Base-by-base conservation (phyloP, 2,888 invertebrate genomes). In the Heterodera filipjevi region DNA sequence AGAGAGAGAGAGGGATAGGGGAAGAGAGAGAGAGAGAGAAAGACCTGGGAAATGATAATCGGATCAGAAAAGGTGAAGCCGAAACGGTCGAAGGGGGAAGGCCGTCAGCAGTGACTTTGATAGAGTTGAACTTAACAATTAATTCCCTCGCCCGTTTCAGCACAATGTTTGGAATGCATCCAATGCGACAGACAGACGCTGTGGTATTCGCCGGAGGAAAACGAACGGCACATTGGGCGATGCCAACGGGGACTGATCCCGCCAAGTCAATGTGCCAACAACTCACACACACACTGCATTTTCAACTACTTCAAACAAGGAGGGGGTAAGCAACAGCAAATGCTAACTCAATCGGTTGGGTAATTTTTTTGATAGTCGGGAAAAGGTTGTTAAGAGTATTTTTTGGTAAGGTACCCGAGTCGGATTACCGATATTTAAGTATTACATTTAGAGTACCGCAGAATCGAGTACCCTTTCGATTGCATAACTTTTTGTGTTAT, bases 281-380 rank as follows among this genome's bases (percentile, higher is more conserved):
- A 79, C n/a, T 80, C 82, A 32, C 85, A 85, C 78, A 87, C 87
- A 5, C 87, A 88, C 79, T 87, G 87, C 74, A 85, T 87, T 77
- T 86, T 83, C 77, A 84, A 81, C 80, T 87, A 84, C 84, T 87
- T 84, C 82, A 80, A 81, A 72, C 79, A 82, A 68, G 78, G 77
- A 64, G 77, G 75, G 30, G 77, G 79, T 79, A n/a, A 27, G 64
- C 14, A 16, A 14, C 49, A 1, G 12, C 49, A 49, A 16, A 19
- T 3, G 14, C 49, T n/a, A n/a, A n/a, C n/a, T n/a, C n/a, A 49
- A 14, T 49, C 16, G 3, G 19, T 49, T 19, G 16, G 19, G 12
- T 49, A 49, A 49, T 49, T 19, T 49, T n/a, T n/a, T n/a, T n/a
- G n/a, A n/a, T n/a, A n/a, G n/a, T n/a, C n/a, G n/a, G n/a, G n/a